Evolutionary conservation across 1,140 invertebrate species (phyloP), one percentile per base, ranked within the genome.

Genomic region (Habropoda laboriosa): DNA sequence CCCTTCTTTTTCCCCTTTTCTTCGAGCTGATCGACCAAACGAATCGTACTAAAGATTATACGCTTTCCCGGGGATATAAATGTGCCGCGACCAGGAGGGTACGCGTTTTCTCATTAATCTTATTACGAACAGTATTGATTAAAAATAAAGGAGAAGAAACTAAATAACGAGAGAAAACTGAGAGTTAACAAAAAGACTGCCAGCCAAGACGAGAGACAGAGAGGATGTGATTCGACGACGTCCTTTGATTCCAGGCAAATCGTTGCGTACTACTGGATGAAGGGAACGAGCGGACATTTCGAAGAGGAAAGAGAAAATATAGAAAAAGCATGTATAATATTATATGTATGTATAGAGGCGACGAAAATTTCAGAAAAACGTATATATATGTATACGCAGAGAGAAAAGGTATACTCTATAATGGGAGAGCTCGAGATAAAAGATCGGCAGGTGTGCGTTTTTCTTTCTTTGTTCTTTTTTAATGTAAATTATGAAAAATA

Each of bases 81-180:
- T 16, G 32, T 53, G 77, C 73, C 77, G 60, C 76, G 60, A 84
- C 64, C 16, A 47, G 82, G 85, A 85, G 85, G 80, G 72, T 85
- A 85, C 60, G 47, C 86, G 82, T 60, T 42, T 58, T 49, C 13
- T 68, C 89, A 81, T 87, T 86, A 89, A 90, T 90, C 83, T 88
- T 92, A 91, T 92, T 92, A 92, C 91, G 83, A 92, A 89, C 91
- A 92, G 92, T 93, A 92, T 92, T 93, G 89, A 89, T 86, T 10
- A 53, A 70, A 67, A 53, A 55, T 40, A 49, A 47, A n/a, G n/a
- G 6, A 35, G 3, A n/a, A 45, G 49, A 30, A 64, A 27, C n/a
- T 30, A 24, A 38, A 42, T n/a, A n/a, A n/a, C n/a, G n/a, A n/a
- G n/a, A 67, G 40, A 40, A 67, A 89, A 87, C 80, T 89, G 89